phyloP scores from a whole-genome alignment of 35 echinoderm and acorn worm genomes.

The Diadema setosum region DNA sequence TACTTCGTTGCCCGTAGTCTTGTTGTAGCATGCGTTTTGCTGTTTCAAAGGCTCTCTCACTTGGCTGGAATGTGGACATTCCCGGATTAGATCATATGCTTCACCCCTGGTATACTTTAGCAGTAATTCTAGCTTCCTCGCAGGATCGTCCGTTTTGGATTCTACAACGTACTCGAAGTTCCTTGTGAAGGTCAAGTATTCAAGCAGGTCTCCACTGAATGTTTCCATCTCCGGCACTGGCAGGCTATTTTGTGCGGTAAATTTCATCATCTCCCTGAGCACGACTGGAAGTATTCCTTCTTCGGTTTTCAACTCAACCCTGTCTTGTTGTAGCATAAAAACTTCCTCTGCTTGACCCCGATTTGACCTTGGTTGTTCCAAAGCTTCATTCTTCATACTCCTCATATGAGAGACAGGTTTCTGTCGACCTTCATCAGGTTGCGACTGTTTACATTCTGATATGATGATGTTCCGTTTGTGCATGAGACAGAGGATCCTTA shows the following conservation, averaged over 20 bases:
- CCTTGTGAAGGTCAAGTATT: slow-evolving; percentile 32
- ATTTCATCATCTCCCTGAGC: no score
- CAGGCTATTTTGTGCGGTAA: slow-evolving; percentile 8
- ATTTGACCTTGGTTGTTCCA: no score
- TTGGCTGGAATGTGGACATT: slow-evolving; percentile 11
- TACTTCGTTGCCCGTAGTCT: slow-evolving; percentile 38
- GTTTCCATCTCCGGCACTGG: not conserved
- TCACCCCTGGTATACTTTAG: slow-evolving; percentile 41
- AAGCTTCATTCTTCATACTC: no score
- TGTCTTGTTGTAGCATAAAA: no score
- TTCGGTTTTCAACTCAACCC: no score
- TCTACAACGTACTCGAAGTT: slow-evolving; percentile 58
- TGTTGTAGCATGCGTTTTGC: slow-evolving; percentile 2
- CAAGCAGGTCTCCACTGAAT: slow-evolving; percentile 44
- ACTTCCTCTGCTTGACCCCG: no score
- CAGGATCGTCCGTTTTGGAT: not conserved
- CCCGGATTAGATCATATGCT: slow-evolving; percentile 23
- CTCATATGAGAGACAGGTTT: no score
- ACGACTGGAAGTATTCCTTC: no score
- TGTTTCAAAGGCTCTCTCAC: not conserved
- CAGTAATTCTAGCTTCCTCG: slow-evolving; percentile 17
- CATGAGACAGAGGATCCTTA: no score
- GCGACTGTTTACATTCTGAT: no score
- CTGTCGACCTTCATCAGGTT: no score
- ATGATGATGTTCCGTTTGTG: no score